Evolutionary conservation across 2,888 invertebrate species (phyloP).

Genomic region (Macrophya annulata): DNA sequence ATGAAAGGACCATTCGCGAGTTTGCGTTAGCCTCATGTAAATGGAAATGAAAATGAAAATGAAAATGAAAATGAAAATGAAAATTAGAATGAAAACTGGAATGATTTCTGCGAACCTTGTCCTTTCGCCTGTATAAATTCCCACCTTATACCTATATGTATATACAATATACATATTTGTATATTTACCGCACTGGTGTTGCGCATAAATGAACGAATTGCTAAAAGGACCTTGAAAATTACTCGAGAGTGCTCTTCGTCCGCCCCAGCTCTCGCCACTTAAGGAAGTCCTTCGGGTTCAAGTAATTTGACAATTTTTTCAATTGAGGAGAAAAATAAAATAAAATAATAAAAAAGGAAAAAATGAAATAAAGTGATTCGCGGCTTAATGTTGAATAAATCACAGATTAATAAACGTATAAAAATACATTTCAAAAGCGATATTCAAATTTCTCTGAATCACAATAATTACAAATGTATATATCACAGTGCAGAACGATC

Average conservation of each 20-base stretch:
- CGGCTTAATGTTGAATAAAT: background rate
- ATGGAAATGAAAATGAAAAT: constrained; percentile 47
- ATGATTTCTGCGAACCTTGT: constrained; percentile 11
- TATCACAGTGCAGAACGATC: background rate
- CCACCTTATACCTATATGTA: background rate
- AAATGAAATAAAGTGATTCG: background rate
- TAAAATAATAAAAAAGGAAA: background rate
- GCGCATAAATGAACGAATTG: background rate
- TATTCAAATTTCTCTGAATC: background rate
- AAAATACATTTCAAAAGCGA: background rate
- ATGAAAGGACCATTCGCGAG: constrained; percentile 41
- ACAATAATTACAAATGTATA: background rate
- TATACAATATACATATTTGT: background rate
- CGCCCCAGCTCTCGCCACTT: background rate
- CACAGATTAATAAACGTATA: background rate
- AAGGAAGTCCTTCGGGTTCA: constrained; percentile 28
- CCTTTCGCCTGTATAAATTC: background rate
- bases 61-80: constrained; percentile 34
- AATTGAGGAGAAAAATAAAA: background rate
- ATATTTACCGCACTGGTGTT: constrained; percentile 3
- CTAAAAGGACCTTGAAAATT: background rate
- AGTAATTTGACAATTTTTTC: constrained; percentile 40
- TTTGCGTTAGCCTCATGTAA: constrained; percentile 38
- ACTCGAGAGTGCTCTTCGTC: background rate
- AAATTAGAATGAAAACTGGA: constrained; percentile 38